phyloP scores from a whole-genome alignment of 2,888 invertebrate species.

The Lepetodrilus schrolli region DNA sequence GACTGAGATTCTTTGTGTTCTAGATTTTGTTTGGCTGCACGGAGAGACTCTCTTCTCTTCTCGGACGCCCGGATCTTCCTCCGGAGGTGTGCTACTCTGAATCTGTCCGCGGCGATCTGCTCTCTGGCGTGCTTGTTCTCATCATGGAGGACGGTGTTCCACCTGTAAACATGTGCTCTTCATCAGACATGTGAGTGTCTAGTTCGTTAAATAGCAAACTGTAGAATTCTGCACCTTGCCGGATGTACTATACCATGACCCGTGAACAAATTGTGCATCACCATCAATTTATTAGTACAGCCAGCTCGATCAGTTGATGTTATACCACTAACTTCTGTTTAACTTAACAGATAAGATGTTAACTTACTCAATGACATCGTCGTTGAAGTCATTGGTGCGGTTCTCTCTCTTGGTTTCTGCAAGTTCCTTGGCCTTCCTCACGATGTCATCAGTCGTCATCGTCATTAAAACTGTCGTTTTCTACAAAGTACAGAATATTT shows the following conservation, averaged over 20 bases:
- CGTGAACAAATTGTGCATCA: no score
- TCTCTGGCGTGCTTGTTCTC: conserved; percentile 62
- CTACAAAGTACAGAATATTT: no score
- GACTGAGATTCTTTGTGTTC: no score
- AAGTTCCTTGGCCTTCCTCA: conserved; percentile 60
- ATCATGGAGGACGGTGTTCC: conserved; percentile 58
- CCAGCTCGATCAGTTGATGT: no score
- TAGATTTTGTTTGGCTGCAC: background rate
- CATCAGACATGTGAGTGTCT: no score
- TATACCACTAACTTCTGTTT: no score
- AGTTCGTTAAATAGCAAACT: no score
- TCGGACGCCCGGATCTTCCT: conserved; percentile 40
- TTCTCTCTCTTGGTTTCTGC: conserved; percentile 56
- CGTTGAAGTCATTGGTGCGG: background rate
- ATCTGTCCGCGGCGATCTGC: conserved; percentile 54
- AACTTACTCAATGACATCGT: conserved; percentile 29
- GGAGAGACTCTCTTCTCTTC: conserved; percentile 30
- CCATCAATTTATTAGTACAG: no score
- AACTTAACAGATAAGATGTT: no score
- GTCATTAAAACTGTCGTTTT: conserved; percentile 60
- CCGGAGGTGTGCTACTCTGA: conserved; percentile 50
- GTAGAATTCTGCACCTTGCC: no score
- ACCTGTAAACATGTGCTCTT: no score
- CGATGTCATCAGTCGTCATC: conserved; percentile 64
- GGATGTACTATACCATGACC: no score